A percentile compares a stretch with the other conserved stretches of the same genome.
These are phyloP conservation scores for Drepanosiphum platanoidis DNA, from an alignment of 2,888 invertebrate genomes.

Conservation along the genomic window DNA sequence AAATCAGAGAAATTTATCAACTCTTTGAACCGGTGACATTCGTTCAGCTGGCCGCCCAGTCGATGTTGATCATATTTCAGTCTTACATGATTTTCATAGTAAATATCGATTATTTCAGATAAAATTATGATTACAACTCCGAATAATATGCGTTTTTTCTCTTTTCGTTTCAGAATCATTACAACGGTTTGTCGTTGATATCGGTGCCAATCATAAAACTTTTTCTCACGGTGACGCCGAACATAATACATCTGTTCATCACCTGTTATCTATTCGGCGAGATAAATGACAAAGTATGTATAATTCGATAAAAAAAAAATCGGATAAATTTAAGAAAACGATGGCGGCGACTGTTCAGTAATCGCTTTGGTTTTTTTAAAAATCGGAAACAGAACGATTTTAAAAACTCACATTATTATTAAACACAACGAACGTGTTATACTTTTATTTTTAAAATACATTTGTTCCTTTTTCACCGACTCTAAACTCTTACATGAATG, in stretches of 20 bases:
- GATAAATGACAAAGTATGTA: neutral
- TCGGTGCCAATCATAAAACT: neutral
- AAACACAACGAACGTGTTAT: no score
- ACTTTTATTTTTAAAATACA: no score
- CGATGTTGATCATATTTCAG: neutral
- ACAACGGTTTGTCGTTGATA: neutral
- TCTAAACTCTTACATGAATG: no score
- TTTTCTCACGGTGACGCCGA: neutral
- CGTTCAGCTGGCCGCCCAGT: neutral
- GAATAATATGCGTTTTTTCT: neutral
- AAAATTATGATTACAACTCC: no score
- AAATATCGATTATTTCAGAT: neutral
- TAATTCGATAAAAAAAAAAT: no score
- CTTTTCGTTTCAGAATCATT: neutral
- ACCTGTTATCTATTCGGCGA: neutral
- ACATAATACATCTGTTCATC: conserved; percentile 3
- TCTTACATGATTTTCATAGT: conserved; percentile 2
- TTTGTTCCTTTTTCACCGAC: no score
- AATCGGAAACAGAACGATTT: no score
- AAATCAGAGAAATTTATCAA: neutral
- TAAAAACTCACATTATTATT: no score
- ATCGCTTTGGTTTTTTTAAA: no score
- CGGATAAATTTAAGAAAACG: no score
- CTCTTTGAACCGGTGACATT: neutral
- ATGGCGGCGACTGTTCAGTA: no score